Percentiles rank a stretch among this genome's conserved stretches.
These are phyloP conservation scores for Orientallactaga sibirica DNA, from an alignment of 2,797 vertebrate genomes.

Conservation along the genomic window DNA sequence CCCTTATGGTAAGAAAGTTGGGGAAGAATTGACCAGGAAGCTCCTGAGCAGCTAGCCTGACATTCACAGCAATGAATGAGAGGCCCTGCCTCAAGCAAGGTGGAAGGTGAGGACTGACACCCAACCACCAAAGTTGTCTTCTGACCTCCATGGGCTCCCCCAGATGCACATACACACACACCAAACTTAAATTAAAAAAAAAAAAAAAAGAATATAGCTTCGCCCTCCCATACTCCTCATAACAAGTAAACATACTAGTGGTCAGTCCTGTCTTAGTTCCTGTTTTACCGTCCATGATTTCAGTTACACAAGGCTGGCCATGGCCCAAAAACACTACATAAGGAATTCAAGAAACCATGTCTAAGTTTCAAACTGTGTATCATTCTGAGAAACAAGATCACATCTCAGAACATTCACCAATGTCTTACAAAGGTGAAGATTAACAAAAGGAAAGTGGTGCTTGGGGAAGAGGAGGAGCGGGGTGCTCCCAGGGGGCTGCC, in stretches of 20 bases:
- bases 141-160: too few relatives aligned
- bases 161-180: too few relatives aligned
- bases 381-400: not conserved
- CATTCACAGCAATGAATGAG: too few relatives aligned
- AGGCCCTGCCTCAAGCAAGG: too few relatives aligned
- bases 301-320: not conserved
- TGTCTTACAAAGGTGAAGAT: not conserved
- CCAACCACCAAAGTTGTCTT: too few relatives aligned
- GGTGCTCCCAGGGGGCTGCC: rapidly evolving
- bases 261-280: too few relatives aligned
- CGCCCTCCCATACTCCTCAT: not conserved
- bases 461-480: not conserved
- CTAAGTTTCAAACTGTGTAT: not conserved
- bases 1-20: too few relatives aligned
- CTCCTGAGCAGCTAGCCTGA: too few relatives aligned
- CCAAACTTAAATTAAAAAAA: too few relatives aligned
- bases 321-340: not conserved
- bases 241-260: not conserved
- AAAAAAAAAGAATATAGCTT: not conserved
- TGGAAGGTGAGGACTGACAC: too few relatives aligned
- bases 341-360: not conserved
- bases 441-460: not conserved
- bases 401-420: not conserved
- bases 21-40: too few relatives aligned
- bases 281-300: not conserved